phyloP scores from a whole-genome alignment of 2,888 invertebrate species.

The Mesorhabditis spiculigera region DNA sequence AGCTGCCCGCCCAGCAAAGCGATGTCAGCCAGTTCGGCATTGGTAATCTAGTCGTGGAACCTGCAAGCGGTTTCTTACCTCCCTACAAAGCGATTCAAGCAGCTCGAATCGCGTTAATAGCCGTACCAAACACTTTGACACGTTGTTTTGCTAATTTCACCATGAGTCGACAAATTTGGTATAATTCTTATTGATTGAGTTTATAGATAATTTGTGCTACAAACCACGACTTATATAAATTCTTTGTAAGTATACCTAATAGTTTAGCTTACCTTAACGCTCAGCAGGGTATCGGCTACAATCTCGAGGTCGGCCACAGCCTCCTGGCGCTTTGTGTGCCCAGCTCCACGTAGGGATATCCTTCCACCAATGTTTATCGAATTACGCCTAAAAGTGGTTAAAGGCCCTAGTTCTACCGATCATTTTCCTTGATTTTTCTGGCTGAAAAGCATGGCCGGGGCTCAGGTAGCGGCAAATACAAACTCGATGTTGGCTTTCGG shows the following conservation, averaged over 20 bases:
- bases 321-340: conserved; percentile 29
- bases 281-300: conserved; percentile 36
- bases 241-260: background rate
- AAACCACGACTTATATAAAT: background rate
- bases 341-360: conserved; percentile 32
- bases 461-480: conserved; percentile 38
- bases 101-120: conserved; percentile 38
- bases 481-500: conserved; percentile 38
- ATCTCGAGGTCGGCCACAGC: conserved; percentile 41
- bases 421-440: conserved; percentile 36
- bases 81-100: conserved; percentile 25
- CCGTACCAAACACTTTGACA: conserved; percentile 33
- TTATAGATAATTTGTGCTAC: background rate
- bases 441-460: conserved; percentile 42
- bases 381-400: conserved; percentile 25
- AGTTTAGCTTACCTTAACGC: conserved; percentile 20
- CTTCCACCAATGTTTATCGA: conserved; percentile 33
- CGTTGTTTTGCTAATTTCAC: conserved; percentile 24
- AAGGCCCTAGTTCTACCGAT: background rate
- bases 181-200: background rate
- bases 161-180: too few species aligned
- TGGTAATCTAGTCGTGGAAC: conserved; percentile 16
- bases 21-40: conserved; percentile 34
- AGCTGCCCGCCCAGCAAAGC: conserved; percentile 34
- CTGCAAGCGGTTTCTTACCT: background rate